Evolutionary conservation across 1,140 invertebrate species (phyloP), one percentile per base, ranked within the genome.

Genomic region (Drosophila navojoa): DNA sequence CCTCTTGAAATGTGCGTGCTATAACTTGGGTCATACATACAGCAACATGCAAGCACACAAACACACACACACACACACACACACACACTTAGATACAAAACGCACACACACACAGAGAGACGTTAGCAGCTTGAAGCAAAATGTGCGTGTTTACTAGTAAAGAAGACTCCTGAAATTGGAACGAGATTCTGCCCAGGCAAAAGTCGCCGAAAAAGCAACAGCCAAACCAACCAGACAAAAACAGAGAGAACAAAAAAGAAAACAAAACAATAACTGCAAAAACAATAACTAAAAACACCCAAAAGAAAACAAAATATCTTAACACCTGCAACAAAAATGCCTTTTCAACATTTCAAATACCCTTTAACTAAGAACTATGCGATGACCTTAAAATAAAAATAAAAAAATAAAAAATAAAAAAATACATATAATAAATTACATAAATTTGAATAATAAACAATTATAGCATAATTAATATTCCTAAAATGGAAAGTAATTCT

Each of bases 1-100:
- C 77, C 71, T 79, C 77, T 86, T 81, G 70, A 81, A 78, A 86
- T 86, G 81, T 85, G 77, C 74, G 81, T 85, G 81, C 66, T 77
- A 75, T 68, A 80, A 80, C 76, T 85, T 67, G 45, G 58, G 60
- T 52, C 29, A 52, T 16, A 42, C 53, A 38, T 38, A 68, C 54
- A 76, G 52, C 58, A 58, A 11, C 29, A 42, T 27, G n/a, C 15
- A 63, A 32, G 16, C 45, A 54, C 16, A 76, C 42, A 61, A 38
- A 67, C 52, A 61, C 44, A 64, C 59, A 69, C 40, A 19, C 25
- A 32, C 13, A 67, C 35, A 45, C 15, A 11, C 45, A 29, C 60
- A 19, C 27, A 13, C 47, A 68, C 53, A 68, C 38, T 50, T 9
- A n/a, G 40, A 45, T 29, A 29, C 27, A 40, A 47, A 19, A n/a